Evolutionary conservation across 2,113 vertebrate species (phyloP).

Genomic region (Scortum barcoo): DNA sequence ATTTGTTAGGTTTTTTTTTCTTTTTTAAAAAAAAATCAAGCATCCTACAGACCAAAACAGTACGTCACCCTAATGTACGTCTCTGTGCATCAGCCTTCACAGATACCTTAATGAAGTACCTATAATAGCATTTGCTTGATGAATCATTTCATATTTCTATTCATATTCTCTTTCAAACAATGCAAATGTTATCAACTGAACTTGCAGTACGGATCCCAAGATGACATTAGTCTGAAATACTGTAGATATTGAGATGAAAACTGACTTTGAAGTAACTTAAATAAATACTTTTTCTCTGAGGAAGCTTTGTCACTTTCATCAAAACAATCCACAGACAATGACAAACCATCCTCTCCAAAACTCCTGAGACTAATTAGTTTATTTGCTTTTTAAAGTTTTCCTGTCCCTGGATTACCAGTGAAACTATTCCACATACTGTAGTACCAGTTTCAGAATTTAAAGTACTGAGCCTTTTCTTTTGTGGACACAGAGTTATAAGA

Average conservation of each 20-base stretch:
- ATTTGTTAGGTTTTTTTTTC: background rate
- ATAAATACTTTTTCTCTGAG: background rate
- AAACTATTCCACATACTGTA: background rate
- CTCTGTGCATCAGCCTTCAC: background rate
- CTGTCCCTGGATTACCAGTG: background rate
- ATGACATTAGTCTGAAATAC: background rate
- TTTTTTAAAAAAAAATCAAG: no score
- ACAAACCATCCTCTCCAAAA: constrained; percentile 17
- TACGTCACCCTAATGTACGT: background rate
- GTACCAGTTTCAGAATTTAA: background rate
- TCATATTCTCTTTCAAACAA: background rate
- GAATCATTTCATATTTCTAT: background rate
- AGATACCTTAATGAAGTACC: background rate
- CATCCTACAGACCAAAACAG: background rate
- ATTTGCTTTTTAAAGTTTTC: background rate
- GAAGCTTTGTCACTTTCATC: constrained; percentile 4
- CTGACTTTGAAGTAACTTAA: background rate
- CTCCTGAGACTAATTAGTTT: background rate
- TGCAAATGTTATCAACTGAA: constrained; percentile 2
- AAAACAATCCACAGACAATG: background rate
- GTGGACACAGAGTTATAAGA: background rate
- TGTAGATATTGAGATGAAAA: background rate
- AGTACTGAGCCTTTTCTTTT: background rate
- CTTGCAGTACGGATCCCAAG: background rate
- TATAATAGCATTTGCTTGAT: background rate